Evolutionary conservation across 2,888 invertebrate genomes (phyloP), one percentile per base, ranked within the genome.

Genomic region (Eutolmus rufibarbis): DNA sequence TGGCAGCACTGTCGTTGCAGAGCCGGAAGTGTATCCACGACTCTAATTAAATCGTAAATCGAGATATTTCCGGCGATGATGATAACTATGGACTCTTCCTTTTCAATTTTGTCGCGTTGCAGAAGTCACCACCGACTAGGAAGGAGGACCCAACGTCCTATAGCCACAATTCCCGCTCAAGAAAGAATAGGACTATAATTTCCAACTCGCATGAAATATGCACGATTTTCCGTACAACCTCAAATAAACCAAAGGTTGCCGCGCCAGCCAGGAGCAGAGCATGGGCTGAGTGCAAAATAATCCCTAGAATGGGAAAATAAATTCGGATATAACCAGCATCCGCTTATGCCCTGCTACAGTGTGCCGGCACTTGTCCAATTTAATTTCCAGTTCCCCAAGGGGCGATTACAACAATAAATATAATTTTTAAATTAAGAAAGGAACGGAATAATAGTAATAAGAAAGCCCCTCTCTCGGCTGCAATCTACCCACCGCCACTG

Each of bases 331-430:
- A 74, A 85, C 74, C 85, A 74, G 85, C 85, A 23, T 85, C 85
- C 85, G 85, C n/a, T 85, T 74, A 74, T 85, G 85, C 74, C 74
- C n/a, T 28, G 31, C 14, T 74, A 51, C 85, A 46, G 85, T n/a
- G 28, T 46, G 74, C 85, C 85, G 89, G 89, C 89, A 89, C 89
- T 89, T 89, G 89, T 89, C 89, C 89, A 89, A 89, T 89, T 89
- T 89, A 89, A 89, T 89, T 89, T 89, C 88, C 89, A 89, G 89
- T 88, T 89, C 88, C 89, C 88, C 74, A 74, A 19, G 74, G 74
- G 46, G 74, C 85, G 74, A 74, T 85, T 85, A 74, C 46, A 85
- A 85, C 85, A 74, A 85, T 85, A 85, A 85, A 85, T 85, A 85
- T 74, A 74, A 85, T 85, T 85, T 85, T 85, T 85, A 85, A 85